Percentiles rank a stretch among this genome's conserved stretches.
Evolutionary conservation across 2,113 vertebrate species (phyloP).

Genomic region (Xenopus borealis): DNA sequence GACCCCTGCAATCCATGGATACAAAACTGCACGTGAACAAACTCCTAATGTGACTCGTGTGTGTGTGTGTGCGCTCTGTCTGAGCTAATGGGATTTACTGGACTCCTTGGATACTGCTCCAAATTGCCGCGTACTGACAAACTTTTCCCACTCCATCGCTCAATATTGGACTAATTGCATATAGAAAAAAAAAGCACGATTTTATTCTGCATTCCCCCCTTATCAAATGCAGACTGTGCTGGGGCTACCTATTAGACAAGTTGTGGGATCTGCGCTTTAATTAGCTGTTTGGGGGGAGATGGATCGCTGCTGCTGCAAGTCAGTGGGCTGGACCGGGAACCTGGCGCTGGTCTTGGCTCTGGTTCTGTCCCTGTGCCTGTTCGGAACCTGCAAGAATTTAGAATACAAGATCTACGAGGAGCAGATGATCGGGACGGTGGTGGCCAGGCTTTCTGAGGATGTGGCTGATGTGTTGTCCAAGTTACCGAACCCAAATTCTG

Average conservation of each 20-base stretch:
- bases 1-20: conserved; percentile 48
- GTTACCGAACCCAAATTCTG: conserved; percentile 75
- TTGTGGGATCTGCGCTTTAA: conserved; percentile 47
- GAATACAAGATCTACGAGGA: conserved; percentile 96
- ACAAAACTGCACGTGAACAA: conserved; percentile 3
- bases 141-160: too few species aligned
- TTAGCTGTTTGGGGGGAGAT: conserved; percentile 38
- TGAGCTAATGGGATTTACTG: conserved; percentile 31
- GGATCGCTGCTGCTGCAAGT: too few species aligned
- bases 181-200: too few species aligned
- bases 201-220: too few species aligned
- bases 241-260: conserved; percentile 52
- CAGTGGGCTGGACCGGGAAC: conserved; percentile 56
- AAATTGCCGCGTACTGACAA: too few species aligned
- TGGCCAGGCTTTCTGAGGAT: conserved; percentile 85
- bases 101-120: not conserved
- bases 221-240: conserved; percentile 52
- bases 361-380: conserved; percentile 51
- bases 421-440: conserved; percentile 86
- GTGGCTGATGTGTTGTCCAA: conserved; percentile 78
- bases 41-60: conserved; percentile 34
- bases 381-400: conserved; percentile 74
- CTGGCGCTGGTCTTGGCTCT: conserved; percentile 60
- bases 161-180: too few species aligned
- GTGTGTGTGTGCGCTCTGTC: not conserved